Conservation (phyloP, 2,888 invertebrate species). For the Agrochola macilenta region DNA sequence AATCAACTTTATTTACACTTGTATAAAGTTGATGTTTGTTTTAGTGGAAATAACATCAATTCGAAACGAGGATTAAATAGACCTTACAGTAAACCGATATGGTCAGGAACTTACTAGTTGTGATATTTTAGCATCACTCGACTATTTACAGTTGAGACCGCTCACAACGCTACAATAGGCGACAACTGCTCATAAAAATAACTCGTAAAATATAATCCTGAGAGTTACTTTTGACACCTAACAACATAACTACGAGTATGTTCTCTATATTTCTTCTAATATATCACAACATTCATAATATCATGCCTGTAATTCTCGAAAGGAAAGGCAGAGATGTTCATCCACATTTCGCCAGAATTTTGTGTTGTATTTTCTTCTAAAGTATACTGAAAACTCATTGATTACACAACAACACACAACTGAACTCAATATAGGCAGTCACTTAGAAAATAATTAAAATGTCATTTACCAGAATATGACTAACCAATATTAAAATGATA, state of each 20-base stretch:
- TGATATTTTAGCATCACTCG: too few relatives aligned
- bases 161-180: too few relatives aligned
- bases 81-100: too few relatives aligned
- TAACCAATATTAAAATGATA: background rate
- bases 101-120: too few relatives aligned
- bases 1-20: too few relatives aligned
- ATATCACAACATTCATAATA: background rate
- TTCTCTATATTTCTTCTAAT: background rate
- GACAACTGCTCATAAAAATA: too few relatives aligned
- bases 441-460: constrained; percentile 13
- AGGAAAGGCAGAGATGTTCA: background rate
- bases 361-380: background rate
- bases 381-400: background rate
- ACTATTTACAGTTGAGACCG: too few relatives aligned
- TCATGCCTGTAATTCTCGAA: background rate
- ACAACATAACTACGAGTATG: background rate
- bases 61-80: too few relatives aligned
- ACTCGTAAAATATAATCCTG: background rate
- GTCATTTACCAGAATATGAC: background rate
- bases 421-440: background rate
- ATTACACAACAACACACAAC: constrained; percentile 3
- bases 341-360: background rate
- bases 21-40: too few relatives aligned
- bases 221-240: background rate
- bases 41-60: too few relatives aligned